Conservation (phyloP, 2,113 vertebrate genomes). For the Sceloporus tristichus region DNA sequence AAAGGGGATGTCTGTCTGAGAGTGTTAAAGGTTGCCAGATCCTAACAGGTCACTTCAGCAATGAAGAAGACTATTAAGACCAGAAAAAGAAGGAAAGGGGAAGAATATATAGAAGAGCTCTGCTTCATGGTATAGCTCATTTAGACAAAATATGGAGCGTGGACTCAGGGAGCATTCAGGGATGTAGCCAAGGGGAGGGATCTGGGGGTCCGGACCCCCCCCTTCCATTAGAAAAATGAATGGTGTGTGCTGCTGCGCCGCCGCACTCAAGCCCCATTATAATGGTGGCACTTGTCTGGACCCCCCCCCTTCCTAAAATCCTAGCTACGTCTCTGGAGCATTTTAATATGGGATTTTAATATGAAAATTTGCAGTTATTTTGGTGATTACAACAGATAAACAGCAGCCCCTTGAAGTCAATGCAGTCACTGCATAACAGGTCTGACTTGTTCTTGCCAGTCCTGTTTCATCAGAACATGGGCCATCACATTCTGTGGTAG, state of each 20-base stretch:
- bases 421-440: background rate
- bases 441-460: constrained; percentile 19
- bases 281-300: too few relatives aligned
- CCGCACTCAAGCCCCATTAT: too few relatives aligned
- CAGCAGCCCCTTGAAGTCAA: background rate
- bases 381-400: background rate
- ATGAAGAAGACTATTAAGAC: background rate
- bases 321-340: too few relatives aligned
- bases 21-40: background rate
- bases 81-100: background rate
- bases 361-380: background rate
- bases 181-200: too few relatives aligned
- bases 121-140: background rate
- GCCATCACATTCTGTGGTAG: background rate
- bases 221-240: too few relatives aligned
- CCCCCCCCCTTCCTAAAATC: too few relatives aligned
- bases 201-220: too few relatives aligned
- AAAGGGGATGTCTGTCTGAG: background rate
- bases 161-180: background rate
- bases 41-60: too few relatives aligned
- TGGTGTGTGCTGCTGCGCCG: too few relatives aligned
- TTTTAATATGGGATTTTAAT: background rate
- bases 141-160: background rate
- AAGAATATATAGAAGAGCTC: background rate
- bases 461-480: constrained; percentile 3